These are phyloP conservation scores for Paramuricea clavata DNA, from an alignment of 92 coral and sea anemone species.

Conservation along the genomic window DNA sequence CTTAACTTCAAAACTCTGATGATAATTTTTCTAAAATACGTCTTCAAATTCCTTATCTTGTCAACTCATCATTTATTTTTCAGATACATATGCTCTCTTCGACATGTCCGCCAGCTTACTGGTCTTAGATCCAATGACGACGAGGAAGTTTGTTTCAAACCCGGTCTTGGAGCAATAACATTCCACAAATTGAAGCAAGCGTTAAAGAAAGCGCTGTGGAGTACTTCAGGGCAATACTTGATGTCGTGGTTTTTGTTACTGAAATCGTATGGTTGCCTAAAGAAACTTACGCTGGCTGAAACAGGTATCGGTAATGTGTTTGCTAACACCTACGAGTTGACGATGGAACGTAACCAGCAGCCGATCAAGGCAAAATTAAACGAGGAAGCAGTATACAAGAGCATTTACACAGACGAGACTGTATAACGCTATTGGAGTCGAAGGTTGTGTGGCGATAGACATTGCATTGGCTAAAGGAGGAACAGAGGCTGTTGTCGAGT, in stretches of 20 bases:
- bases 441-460: constrained; percentile 20
- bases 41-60: neutral
- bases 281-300: neutral
- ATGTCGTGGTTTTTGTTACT: constrained; percentile 5
- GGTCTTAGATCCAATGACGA: neutral
- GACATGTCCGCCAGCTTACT: constrained; percentile 10
- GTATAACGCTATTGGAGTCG: neutral
- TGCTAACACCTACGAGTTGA: constrained; percentile 4
- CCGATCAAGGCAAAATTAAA: constrained; percentile 10
- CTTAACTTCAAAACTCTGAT: neutral
- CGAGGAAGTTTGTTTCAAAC: constrained; percentile 17
- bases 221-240: neutral
- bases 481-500: constrained; percentile 27
- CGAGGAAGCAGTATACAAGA: constrained; percentile 15
- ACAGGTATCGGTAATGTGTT: neutral
- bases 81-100: constrained; percentile 31
- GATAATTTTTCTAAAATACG: neutral
- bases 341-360: constrained; percentile 25
- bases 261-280: neutral
- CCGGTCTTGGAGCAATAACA: neutral
- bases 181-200: constrained; percentile 15
- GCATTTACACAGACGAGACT: constrained; percentile 20
- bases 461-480: constrained; percentile 37
- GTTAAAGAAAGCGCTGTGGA: neutral
- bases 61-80: neutral